Conservation (phyloP, 2,113 vertebrate species). For the Lynx canadensis region DNA sequence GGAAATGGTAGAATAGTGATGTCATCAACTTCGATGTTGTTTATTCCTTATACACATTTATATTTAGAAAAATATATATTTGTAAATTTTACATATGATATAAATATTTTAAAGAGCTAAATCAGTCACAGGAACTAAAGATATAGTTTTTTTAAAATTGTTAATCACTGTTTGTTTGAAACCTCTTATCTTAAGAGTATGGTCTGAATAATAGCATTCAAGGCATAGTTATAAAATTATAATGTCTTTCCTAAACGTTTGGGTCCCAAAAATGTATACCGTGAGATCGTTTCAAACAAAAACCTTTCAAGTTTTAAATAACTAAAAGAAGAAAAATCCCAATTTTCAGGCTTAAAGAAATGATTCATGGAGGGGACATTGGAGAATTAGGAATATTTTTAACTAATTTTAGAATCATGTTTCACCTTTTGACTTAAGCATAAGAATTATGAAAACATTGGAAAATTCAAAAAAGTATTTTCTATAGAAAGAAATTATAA, state of each 20-base stretch:
- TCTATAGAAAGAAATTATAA: neutral
- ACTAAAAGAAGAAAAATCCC: neutral
- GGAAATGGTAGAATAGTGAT: neutral
- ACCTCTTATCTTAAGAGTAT: neutral
- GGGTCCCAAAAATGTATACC: neutral
- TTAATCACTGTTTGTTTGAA: neutral
- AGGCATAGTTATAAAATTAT: neutral
- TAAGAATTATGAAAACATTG: neutral
- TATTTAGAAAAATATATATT: neutral
- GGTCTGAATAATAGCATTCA: neutral
- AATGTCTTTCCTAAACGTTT: neutral
- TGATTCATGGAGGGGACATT: accelerated
- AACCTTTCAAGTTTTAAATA: neutral
- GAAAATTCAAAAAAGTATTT: neutral
- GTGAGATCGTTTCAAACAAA: neutral
- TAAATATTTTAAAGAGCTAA: neutral
- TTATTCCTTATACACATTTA: neutral
- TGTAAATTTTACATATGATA: neutral
- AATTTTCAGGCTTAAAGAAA: neutral
- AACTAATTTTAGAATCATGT: neutral
- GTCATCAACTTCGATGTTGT: neutral
- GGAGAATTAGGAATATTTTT: neutral
- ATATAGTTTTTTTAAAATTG: neutral
- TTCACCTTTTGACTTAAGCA: neutral
- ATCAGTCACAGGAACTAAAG: neutral